Conservation (phyloP, 2,888 invertebrate species). For the Julus scandinavius region DNA sequence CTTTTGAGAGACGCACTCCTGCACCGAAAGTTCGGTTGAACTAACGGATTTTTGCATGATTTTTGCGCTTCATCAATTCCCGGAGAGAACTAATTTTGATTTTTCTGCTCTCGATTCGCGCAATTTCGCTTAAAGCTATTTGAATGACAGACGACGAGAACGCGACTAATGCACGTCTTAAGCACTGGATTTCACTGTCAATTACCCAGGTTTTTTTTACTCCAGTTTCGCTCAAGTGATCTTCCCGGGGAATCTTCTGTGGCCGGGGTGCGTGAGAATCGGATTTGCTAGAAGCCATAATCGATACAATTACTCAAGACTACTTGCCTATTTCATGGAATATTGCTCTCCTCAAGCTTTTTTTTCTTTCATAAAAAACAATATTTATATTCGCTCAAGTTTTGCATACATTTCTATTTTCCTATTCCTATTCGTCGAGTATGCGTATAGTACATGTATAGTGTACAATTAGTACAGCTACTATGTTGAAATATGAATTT, state of each 20-base stretch:
- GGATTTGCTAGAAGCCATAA: slow-evolving; percentile 6
- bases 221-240: not conserved
- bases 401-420: not conserved
- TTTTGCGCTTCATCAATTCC: slow-evolving; percentile 6
- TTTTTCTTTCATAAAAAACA: not conserved
- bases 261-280: not conserved
- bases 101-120: not conserved
- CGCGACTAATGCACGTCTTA: slow-evolving; percentile 25
- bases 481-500: no score
- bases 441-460: no score
- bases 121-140: slow-evolving; percentile 31
- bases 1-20: not conserved
- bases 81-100: slow-evolving; percentile 16
- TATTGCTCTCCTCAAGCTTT: not conserved
- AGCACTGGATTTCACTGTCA: slow-evolving; percentile 25
- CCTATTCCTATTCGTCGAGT: no score
- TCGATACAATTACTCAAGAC: slow-evolving; percentile 28
- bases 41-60: not conserved
- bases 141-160: slow-evolving; percentile 17
- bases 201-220: slow-evolving; percentile 20
- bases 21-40: not conserved
- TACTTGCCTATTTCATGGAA: not conserved
- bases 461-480: no score
- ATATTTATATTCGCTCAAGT: not conserved
- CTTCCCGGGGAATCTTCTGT: slow-evolving; percentile 9